These are phyloP conservation scores for Drosophila macrospina DNA, from an alignment of 2,888 invertebrate genomes.

Conservation along the genomic window DNA sequence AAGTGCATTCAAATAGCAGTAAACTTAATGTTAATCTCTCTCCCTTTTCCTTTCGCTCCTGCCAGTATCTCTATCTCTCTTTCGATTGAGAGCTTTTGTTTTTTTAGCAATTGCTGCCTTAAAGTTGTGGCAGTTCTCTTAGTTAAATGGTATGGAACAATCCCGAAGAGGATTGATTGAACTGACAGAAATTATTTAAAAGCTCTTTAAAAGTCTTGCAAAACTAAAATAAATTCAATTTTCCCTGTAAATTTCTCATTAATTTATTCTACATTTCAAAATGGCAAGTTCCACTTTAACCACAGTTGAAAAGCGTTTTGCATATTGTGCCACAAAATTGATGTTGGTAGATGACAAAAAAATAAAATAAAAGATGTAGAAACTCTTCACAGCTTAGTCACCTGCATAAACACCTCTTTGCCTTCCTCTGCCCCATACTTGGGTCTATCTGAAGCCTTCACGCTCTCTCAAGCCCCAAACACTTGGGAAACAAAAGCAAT, in stretches of 20 bases:
- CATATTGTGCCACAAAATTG: slow-evolving; percentile 19
- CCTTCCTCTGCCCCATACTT: not conserved
- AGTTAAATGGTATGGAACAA: slow-evolving; percentile 16
- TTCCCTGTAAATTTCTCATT: slow-evolving; percentile 29
- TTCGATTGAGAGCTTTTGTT: slow-evolving; percentile 24
- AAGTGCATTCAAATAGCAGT: slow-evolving; percentile 64
- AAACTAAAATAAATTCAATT: not conserved
- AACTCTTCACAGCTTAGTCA: slow-evolving; percentile 8
- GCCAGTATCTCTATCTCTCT: slow-evolving; percentile 10
- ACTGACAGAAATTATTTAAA: slow-evolving; percentile 3
- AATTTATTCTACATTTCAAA: slow-evolving; percentile 10
- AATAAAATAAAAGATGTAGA: not conserved
- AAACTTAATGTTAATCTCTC: slow-evolving; percentile 54
- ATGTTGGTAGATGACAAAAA: slow-evolving; percentile 3
- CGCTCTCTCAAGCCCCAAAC: slow-evolving; percentile 26
- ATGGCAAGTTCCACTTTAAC: slow-evolving; percentile 4
- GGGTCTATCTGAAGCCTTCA: slow-evolving; percentile 19
- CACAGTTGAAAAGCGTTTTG: slow-evolving; percentile 7
- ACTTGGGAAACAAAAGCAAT: slow-evolving; percentile 53
- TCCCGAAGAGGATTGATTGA: not conserved
- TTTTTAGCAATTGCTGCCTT: slow-evolving; percentile 20
- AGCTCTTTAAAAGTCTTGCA: not conserved
- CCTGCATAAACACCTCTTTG: slow-evolving; percentile 8
- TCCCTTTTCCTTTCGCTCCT: slow-evolving; percentile 16
- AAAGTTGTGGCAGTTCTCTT: slow-evolving; percentile 9